Percentiles rank a stretch among this genome's conserved stretches.
These are phyloP conservation scores for Cynocephalus volans DNA, from an alignment of 2,113 vertebrate species.

Conservation along the genomic window DNA sequence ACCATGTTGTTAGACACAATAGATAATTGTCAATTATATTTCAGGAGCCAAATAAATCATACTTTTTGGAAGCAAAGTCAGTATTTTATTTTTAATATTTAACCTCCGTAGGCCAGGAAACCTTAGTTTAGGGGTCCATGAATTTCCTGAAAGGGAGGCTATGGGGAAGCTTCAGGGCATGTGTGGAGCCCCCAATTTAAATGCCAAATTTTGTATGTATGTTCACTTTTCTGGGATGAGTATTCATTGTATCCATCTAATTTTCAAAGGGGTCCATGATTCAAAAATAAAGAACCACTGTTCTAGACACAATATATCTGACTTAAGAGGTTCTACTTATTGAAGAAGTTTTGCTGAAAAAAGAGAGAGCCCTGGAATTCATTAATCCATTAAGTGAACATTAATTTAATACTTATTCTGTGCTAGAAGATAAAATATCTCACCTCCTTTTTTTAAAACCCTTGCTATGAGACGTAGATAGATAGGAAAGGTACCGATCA, in stretches of 20 bases:
- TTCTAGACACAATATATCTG: neutral
- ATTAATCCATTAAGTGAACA: neutral
- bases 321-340: neutral
- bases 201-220: neutral
- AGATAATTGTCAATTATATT: neutral
- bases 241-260: neutral
- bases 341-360: neutral
- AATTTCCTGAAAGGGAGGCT: neutral
- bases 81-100: slow-evolving; percentile 26
- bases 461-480: neutral
- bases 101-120: neutral
- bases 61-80: slow-evolving; percentile 50
- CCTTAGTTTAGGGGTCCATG: neutral
- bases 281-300: neutral
- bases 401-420: neutral
- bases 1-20: neutral
- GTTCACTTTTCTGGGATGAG: neutral
- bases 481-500: neutral
- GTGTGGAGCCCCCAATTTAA: neutral
- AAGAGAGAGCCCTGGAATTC: neutral
- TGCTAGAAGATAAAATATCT: neutral
- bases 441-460: neutral
- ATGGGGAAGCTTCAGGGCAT: neutral
- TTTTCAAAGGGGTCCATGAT: slow-evolving; percentile 26
- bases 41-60: neutral